phyloP scores from a whole-genome alignment of 2,113 vertebrate genomes.

The Caretta caretta region DNA sequence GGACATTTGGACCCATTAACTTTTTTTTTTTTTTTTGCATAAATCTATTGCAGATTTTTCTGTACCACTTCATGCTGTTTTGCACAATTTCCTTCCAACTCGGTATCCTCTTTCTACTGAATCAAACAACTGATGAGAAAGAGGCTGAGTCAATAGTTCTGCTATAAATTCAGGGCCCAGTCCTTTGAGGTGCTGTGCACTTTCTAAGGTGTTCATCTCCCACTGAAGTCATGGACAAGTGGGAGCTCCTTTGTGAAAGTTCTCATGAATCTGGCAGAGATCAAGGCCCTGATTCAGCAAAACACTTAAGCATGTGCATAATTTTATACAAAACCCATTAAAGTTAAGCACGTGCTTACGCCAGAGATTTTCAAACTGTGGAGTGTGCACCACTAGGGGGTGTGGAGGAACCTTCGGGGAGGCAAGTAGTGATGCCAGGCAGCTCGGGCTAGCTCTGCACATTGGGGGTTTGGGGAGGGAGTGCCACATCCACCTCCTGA shows the following conservation, averaged over 20 bases:
- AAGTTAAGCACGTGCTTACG: neutral
- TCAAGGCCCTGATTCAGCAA: neutral
- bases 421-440: too few species aligned
- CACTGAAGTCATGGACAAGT: neutral
- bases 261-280: neutral
- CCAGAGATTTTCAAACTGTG: too few species aligned
- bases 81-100: conserved; percentile 7
- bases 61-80: conserved; percentile 69
- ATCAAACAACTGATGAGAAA: neutral
- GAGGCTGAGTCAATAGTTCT: neutral
- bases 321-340: neutral
- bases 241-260: neutral
- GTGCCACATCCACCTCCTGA: too few species aligned
- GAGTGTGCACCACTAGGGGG: too few species aligned
- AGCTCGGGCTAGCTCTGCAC: too few species aligned
- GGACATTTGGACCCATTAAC: conserved; percentile 59
- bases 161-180: rapidly evolving
- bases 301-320: neutral
- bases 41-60: conserved; percentile 68
- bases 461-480: too few species aligned
- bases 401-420: too few species aligned
- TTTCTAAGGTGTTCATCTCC: neutral
- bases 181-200: neutral
- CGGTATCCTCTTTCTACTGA: neutral
- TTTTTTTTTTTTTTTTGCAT: conserved; percentile 25